These are phyloP conservation scores for Hirtodrosophila cameraria DNA, from an alignment of 2,888 invertebrate genomes.

Conservation along the genomic window DNA sequence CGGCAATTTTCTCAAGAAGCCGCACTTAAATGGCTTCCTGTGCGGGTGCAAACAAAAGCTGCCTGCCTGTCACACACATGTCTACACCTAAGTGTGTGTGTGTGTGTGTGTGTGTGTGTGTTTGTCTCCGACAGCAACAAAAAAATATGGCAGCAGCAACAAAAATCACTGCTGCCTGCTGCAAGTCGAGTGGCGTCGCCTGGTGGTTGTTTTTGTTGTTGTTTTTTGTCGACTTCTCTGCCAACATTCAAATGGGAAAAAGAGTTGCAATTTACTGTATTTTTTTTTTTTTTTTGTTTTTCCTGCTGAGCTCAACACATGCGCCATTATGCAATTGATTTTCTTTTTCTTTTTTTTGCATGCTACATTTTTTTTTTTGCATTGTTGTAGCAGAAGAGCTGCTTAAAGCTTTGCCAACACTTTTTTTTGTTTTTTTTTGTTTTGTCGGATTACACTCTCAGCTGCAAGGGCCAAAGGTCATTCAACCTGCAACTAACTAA, in stretches of 20 bases:
- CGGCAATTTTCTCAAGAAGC: slow-evolving; percentile 82
- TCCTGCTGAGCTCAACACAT: slow-evolving; percentile 69
- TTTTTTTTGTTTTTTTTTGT: slow-evolving; percentile 13
- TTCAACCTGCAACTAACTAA: slow-evolving; percentile 69
- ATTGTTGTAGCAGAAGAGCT: slow-evolving; percentile 57
- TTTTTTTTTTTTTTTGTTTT: slow-evolving; percentile 26
- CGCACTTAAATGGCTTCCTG: slow-evolving; percentile 83
- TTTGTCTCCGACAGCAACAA: slow-evolving; percentile 61
- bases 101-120: slow-evolving; percentile 21
- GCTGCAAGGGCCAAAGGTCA: slow-evolving; percentile 52
- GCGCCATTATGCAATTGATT: slow-evolving; percentile 82
- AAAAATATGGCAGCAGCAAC: slow-evolving; percentile 63
- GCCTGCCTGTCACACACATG: slow-evolving; percentile 48
- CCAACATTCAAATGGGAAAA: slow-evolving; percentile 60
- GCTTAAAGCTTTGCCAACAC: slow-evolving; percentile 34
- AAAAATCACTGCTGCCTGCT: slow-evolving; percentile 61
- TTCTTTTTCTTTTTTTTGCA: slow-evolving; percentile 56
- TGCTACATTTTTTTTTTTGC: slow-evolving; percentile 31
- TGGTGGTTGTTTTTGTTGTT: slow-evolving; percentile 62
- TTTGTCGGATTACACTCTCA: slow-evolving; percentile 31
- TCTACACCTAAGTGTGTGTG: slow-evolving; percentile 8
- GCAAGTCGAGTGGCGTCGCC: slow-evolving; percentile 59
- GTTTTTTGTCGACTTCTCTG: slow-evolving; percentile 37
- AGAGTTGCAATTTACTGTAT: slow-evolving; percentile 67
- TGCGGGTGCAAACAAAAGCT: slow-evolving; percentile 74